Percentiles rank a stretch among this genome's conserved stretches.
Evolutionary conservation across 2,888 invertebrate species (phyloP).

Genomic region (Cristatella mucedo): DNA sequence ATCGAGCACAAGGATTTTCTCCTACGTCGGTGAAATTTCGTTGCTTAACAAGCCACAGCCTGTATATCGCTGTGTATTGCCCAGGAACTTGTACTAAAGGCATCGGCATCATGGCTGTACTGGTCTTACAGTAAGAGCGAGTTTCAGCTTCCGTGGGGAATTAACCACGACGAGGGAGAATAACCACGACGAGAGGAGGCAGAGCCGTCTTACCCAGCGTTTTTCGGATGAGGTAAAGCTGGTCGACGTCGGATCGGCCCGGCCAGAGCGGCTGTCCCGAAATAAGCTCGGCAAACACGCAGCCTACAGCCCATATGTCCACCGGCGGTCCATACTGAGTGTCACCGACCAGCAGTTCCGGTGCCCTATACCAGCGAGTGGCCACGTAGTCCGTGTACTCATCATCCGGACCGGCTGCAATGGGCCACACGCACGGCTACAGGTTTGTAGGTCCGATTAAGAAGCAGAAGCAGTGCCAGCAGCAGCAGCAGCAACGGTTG

Average conservation of each 20-base stretch:
- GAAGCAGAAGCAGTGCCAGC: no score
- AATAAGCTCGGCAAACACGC: constrained; percentile 43
- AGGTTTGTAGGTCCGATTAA: no score
- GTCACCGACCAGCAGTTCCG: constrained; percentile 88
- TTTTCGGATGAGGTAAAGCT: constrained; percentile 81
- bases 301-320: constrained; percentile 91
- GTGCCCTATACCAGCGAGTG: constrained; percentile 93
- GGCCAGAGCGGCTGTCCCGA: constrained; percentile 56
- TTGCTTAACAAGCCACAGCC: no score
- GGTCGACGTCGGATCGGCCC: constrained; percentile 94
- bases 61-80: no score
- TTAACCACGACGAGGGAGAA: neutral
- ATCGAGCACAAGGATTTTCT: no score
- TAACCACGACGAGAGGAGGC: neutral
- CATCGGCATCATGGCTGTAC: no score
- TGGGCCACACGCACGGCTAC: constrained; percentile 26
- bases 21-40: no score
- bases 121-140: no score
- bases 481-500: no score
- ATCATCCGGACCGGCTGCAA: constrained; percentile 62
- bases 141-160: no score
- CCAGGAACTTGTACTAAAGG: no score
- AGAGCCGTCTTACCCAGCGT: constrained; percentile 52
- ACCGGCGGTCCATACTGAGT: constrained; percentile 60
- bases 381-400: constrained; percentile 98